Evolutionary conservation across 30 jellyfish, hydroid and myxozoan genomes (phyloP), one percentile per base, ranked within the genome.

Genomic region (Morbakka virulenta): DNA sequence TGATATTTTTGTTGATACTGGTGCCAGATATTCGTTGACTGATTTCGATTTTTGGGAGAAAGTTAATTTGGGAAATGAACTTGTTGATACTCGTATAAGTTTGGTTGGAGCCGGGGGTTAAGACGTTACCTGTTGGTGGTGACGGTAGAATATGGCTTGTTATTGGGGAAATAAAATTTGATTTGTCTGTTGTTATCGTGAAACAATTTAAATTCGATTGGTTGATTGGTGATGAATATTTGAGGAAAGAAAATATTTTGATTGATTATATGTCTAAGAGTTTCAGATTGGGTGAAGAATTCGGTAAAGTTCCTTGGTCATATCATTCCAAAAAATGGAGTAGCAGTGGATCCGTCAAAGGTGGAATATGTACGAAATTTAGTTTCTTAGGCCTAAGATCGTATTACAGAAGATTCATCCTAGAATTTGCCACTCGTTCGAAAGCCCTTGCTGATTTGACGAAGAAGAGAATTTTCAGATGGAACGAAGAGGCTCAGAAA

Each of bases 151-250:
- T 53, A 26, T 52, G 67, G 48, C 32, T 61, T 13, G 35, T 23
- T 30, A 51, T 75, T 75, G 35, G 67, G 27, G 35, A 34, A 11
- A 2, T 2, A 0, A 0, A 0, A 25, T n/a, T n/a, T n/a, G n/a
- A n/a, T n/a, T n/a, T n/a, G n/a, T n/a, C n/a, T n/a, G n/a, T n/a
- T n/a, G n/a, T 61, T 34, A 3, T 64, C 48, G 52, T 0, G 17
- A 72, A 64, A n/a, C 23, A 77, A 2, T 77, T 77, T 62, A 62
- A 77, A 63, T 62, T 62, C 47, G 79, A 64, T 31, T 77, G 63
- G 32, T 62, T 77, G 69, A 25, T 79, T 3, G 90, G 90, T 17
- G 67, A 66, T 34, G 91, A 80, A 21, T 80, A 67, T 67, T 67
- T 80, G 70, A 50, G 68, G 78, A 67, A 49, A 24, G 30, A 80